Base-by-base conservation (phyloP, 2,888 invertebrate genomes). In the Neoitamus cyanurus region DNA sequence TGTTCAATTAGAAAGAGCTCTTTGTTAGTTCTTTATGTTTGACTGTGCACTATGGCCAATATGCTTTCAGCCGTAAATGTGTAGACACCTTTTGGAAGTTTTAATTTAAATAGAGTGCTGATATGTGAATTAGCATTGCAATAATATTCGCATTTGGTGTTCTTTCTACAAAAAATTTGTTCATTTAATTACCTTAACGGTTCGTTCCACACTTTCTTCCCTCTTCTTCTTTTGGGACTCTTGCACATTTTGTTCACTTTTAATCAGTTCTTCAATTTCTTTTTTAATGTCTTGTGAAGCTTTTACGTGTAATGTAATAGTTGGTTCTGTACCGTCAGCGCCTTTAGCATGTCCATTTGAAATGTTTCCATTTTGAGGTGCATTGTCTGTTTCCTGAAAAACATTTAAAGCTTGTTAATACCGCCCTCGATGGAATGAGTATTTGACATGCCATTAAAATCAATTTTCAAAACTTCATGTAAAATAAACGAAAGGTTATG, bases 341-440 rank as follows among this genome's bases (percentile, higher is more conserved):
- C 73, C 87, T 85, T 85, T 88, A 87, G 89, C 88, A 88, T 91
- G 90, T 88, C 90, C 91, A 88, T 91, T 91, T 90, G 90, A 89
- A 89, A 91, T 89, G 88, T 88, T 89, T 89, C 87, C 88, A 88
- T 88, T 89, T 89, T 88, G 88, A 87, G 87, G 88, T 89, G 89
- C 88, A 87, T 89, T 90, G 89, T 91, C 90, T 89, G 89, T 88
- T 89, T 89, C 89, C 89, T 90, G 87, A 88, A 87, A 78, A 72
- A 28, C n/a, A 70, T 70, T 31, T 6, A 70, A 70, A 31, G 11
- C 28, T 7, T 5, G 1, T 42, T 42, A 34, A 70, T 70, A 3
- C 2, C 11, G n/a, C 9, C 3, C 7, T 25, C 20, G 2, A 7
- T 58, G 2, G 9, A 20, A 9, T 58, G 15, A 25, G 1, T 20